Evolutionary conservation across 2,888 invertebrate genomes (phyloP), one percentile per base, ranked within the genome.

Genomic region (Drosophila kuntzei): DNA sequence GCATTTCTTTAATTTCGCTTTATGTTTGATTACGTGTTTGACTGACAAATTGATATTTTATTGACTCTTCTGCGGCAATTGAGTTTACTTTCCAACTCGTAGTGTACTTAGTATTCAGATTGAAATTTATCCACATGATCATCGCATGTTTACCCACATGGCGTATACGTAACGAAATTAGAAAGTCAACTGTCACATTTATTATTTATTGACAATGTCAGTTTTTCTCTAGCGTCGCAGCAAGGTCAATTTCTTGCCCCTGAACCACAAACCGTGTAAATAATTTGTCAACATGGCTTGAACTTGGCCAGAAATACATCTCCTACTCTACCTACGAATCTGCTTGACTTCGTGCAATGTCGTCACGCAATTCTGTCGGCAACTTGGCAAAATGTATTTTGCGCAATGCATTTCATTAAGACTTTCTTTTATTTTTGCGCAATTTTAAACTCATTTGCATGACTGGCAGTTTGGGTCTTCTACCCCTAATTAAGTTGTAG

Each of bases 361-460:
- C 46, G 62, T 60, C 67, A 65, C 34, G 58, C 59, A 68, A 71
- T 63, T 49, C 34, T 25, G 57, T 44, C 67, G 51, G 51, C 62
- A 59, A 9, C n/a, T 37, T 46, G 16, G 3, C 50, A 37, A 59
- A 63, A 60, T 57, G 59, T 65, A 63, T 59, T 81, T 68, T 59
- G 67, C 65, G 76, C 65, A 72, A 46, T 83, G 73, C 79, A 68
- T 64, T 78, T 32, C 63, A 84, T 81, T 75, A 75, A 12, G 29
- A 50, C 43, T 22, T 44, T 34, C n/a, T 32, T 44, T 43, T 16
- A 50, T 58, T 53, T 58, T 37, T 32, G 20, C 25, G n/a, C 39
- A 82, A 63, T 82, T 85, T 76, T 39, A 39, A 78, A 62, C 82
- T 74, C 46, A 82, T 82, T 80, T 86, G 62, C 80, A 71, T 82